These are phyloP conservation scores for Platichthys flesus DNA, from an alignment of 2,113 vertebrate genomes.

Conservation along the genomic window DNA sequence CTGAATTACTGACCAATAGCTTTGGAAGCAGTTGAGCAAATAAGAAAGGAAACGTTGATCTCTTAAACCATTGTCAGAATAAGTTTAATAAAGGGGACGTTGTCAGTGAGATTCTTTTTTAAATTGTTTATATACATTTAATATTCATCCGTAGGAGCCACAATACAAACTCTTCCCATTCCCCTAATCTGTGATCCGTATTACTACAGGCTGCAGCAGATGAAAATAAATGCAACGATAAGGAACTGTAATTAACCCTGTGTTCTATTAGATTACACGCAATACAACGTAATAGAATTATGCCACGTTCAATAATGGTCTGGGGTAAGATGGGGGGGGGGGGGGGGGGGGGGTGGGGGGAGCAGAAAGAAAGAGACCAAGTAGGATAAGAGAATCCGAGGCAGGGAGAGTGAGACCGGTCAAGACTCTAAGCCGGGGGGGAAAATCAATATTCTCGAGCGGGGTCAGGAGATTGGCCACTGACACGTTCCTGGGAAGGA, in stretches of 20 bases:
- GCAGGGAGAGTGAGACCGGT: constrained; percentile 31
- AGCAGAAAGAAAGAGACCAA: not conserved
- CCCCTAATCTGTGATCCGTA: not conserved
- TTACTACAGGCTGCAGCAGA: constrained; percentile 7
- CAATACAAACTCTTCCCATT: not conserved
- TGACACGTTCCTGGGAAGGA: constrained; percentile 20
- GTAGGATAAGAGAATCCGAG: not conserved
- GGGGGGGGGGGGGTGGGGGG: not conserved
- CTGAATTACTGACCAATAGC: constrained; percentile 19
- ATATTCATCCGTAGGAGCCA: not conserved
- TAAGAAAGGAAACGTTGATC: not conserved
- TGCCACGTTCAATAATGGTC: constrained; percentile 1
- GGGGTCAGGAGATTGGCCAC: constrained; percentile 52
- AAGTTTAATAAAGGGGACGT: not conserved
- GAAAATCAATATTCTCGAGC: constrained; percentile 53
- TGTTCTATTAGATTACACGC: constrained; percentile 24
- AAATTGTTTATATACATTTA: not conserved
- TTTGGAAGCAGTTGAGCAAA: not conserved
- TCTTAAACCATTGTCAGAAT: not conserved
- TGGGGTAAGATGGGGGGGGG: not conserved
- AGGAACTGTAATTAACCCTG: constrained; percentile 24
- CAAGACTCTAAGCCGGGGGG: constrained; percentile 24
- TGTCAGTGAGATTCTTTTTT: not conserved
- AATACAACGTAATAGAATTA: constrained; percentile 1
- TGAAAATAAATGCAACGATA: constrained; percentile 14